Base-by-base conservation (phyloP, 2,888 invertebrate genomes). In the Nysson spinosus region DNA sequence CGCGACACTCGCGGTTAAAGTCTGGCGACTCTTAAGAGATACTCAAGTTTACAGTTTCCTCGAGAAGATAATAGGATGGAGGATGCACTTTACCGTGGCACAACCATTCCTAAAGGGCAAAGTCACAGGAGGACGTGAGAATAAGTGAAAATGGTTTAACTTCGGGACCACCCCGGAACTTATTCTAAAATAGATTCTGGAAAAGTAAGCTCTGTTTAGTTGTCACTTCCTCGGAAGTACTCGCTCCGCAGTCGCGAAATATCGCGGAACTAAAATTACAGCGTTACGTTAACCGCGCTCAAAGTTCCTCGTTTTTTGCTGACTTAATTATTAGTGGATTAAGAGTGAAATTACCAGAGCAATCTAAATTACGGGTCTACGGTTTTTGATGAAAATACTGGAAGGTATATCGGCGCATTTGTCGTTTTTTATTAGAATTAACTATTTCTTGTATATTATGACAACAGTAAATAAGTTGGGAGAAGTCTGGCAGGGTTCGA, bases 21-120 rank as follows among this genome's bases (percentile, higher is more conserved):
- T 56, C 52, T 12, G 20, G 17, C 37, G 24, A 32, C 51, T 55
- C 50, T 57, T 40, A 57, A 57, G 54, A 47, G 64, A 54, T 40
- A 52, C 42, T 37, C 20, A 24, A 61, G 39, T 56, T 60, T 65
- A 52, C 61, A 46, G 54, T 68, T 64, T 20, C 24, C 57, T 54
- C 37, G 17, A 14, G 28, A 51, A 55, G 64, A 60, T 60, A 68
- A 69, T 58, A 63, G 51, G 37, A 35, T 26, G 20, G 46, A 9
- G 39, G 40, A 46, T 16, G 39, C 19, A 16, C 22, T 32, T 20
- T 11, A 19, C 17, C 28, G 26, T 16, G 49, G 26, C 12, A 30
- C 22, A 30, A 26, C 39, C 51, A 66, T 66, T 68, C 55, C 56
- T 47, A 50, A 50, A 40, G 22, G 55, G 4, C 19, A 12, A 42